Evolutionary conservation across 2,888 invertebrate species (phyloP), one percentile per base, ranked within the genome.

Genomic region (Aplocera efformata): DNA sequence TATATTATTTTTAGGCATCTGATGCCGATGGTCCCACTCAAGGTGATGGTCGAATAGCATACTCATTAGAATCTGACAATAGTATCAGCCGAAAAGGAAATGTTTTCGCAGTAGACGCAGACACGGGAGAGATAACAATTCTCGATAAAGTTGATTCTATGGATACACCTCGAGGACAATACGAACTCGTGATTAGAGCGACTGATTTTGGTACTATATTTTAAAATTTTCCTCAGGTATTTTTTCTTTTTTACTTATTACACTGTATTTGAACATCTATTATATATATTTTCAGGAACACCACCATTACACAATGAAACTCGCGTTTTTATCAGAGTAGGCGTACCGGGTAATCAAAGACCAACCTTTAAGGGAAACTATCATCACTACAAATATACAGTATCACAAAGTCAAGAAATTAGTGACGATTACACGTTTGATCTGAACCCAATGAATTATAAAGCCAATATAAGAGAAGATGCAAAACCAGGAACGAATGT

Each of bases 291-390:
- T 62, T 0, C 37, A 92, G 92, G 92, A 6, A 72, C 61, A 21
- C 94, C 94, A 7, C 90, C 93, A 0, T 71, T 94, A 0, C 84
- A 90, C 32, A 91, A 93, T 24, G 93, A 93, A 48, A 91, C 92
- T 0, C 86, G 90, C 22, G 89, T 94, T 0, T 86, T 90, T 6
- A 89, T 95, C 8, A 88, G 94, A n/a, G 94, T 95, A 0, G 94
- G 94, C 0, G 93, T 94, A 2, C 93, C 94, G 0, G 94, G 94
- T 1, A 94, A 94, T 60, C 94, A 94, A 58, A 84, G 94, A n/a
- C 95, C 94, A 0, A 91, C 93, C n/a, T 94, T 94, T 59, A 91
- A 92, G 55, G 93, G 93, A 1, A 92, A 93, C 58, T 93, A 91
- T 54, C 92, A 92, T 34, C 90, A 89, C 48, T 85, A 89, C 42